These are phyloP conservation scores for Leptodactylus fallax DNA, from an alignment of 2,797 vertebrate genomes.

Conservation along the genomic window DNA sequence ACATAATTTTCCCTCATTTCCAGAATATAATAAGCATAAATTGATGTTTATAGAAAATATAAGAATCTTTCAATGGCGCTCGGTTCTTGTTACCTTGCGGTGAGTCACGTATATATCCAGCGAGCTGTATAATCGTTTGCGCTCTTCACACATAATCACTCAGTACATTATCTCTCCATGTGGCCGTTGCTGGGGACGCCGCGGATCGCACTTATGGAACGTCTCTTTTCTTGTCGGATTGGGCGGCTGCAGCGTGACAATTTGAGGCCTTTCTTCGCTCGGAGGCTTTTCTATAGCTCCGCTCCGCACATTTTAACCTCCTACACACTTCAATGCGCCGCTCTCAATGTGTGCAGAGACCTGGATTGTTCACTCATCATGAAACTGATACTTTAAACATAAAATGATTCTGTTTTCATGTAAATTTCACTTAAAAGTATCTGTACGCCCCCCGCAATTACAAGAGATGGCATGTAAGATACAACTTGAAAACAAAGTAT, in stretches of 20 bases:
- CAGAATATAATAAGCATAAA: background rate
- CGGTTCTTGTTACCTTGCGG: background rate
- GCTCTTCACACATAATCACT: background rate
- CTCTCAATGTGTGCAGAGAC: background rate
- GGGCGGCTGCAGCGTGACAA: background rate
- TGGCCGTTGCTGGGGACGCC: background rate
- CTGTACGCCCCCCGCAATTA: background rate
- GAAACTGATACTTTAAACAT: background rate
- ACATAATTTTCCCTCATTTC: too few relatives aligned
- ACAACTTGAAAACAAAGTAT: background rate
- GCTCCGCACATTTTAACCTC: background rate
- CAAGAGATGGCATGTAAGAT: background rate
- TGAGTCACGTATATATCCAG: constrained; percentile 1
- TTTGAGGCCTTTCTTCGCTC: background rate
- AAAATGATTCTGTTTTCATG: background rate
- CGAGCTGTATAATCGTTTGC: background rate
- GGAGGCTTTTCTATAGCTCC: too few relatives aligned
- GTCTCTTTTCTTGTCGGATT: background rate
- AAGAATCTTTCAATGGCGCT: background rate
- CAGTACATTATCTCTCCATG: constrained; percentile 4
- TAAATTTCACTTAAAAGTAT: background rate
- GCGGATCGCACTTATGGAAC: background rate
- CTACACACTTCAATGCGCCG: background rate
- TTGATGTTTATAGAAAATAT: constrained; percentile 22
- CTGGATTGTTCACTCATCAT: background rate